Conservation (phyloP, 2,797 vertebrate genomes). For the Columba guinea region DNA sequence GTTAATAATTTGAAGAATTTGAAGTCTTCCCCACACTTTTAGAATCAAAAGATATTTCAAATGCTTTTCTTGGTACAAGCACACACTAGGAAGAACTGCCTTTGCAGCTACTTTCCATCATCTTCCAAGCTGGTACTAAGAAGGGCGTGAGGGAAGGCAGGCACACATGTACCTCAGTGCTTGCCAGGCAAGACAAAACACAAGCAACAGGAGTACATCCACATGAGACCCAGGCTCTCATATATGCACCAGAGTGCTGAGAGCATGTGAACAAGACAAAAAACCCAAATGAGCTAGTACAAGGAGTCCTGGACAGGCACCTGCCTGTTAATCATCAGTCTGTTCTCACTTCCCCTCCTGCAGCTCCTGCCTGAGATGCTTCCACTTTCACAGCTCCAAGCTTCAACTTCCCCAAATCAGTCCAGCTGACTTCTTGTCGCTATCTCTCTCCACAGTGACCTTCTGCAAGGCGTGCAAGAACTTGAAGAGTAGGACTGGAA, state of each 20-base stretch:
- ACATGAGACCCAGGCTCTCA: neutral
- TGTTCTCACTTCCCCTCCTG: conserved; percentile 41
- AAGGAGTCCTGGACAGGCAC: neutral
- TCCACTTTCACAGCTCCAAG: conserved; percentile 11
- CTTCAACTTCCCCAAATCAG: conserved; percentile 6
- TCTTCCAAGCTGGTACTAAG: neutral
- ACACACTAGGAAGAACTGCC: neutral
- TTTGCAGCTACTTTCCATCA: neutral
- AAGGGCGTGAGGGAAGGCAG: neutral
- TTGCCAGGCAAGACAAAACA: neutral
- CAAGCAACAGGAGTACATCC: neutral
- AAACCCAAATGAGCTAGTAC: neutral
- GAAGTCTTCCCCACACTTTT: neutral
- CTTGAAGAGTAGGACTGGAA: neutral
- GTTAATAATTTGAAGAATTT: neutral
- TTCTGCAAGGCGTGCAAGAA: neutral
- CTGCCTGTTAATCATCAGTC: neutral
- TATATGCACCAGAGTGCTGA: neutral
- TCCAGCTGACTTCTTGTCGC: neutral
- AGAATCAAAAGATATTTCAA: neutral
- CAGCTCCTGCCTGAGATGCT: neutral
- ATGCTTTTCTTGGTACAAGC: neutral
- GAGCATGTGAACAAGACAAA: neutral
- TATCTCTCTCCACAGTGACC: neutral
- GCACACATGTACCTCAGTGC: accelerated